Percentiles rank a stretch among this genome's conserved stretches.
phyloP scores from a whole-genome alignment of 2,888 invertebrate species.

The Rosalia funebris region DNA sequence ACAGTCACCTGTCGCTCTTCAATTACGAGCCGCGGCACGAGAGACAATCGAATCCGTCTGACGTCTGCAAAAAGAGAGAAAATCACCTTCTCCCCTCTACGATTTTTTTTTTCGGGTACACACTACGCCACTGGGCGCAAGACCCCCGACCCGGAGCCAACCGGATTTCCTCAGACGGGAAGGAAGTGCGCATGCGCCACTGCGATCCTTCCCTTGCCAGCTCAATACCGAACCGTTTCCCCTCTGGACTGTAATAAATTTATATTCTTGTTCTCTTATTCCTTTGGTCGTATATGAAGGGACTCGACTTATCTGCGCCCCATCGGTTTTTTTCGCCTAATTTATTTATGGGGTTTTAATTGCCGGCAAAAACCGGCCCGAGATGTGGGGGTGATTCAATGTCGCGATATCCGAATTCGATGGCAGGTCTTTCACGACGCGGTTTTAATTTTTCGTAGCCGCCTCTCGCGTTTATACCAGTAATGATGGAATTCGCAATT shows the following conservation, averaged over 20 bases:
- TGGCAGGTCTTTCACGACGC: too few relatives aligned
- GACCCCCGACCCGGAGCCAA: slow-evolving; percentile 40
- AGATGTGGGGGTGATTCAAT: too few relatives aligned
- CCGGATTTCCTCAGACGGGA: slow-evolving; percentile 43
- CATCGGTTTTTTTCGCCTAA: slow-evolving; percentile 6
- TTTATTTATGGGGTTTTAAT: slow-evolving; percentile 9
- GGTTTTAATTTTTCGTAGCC: too few relatives aligned
- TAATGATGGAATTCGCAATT: too few relatives aligned
- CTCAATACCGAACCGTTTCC: slow-evolving; percentile 46
- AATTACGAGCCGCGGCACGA: too few relatives aligned
- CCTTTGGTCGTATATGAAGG: slow-evolving; percentile 3
- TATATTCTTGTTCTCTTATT: slow-evolving; percentile 23
- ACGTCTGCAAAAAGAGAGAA: too few relatives aligned
- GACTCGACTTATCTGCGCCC: neutral
- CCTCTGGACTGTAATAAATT: slow-evolving; percentile 34
- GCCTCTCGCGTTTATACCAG: too few relatives aligned
- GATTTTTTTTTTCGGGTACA: neutral
- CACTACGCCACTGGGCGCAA: slow-evolving; percentile 26
- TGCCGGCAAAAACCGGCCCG: neutral
- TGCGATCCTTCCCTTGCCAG: slow-evolving; percentile 34
- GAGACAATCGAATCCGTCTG: too few relatives aligned
- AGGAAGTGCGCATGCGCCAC: slow-evolving; percentile 40
- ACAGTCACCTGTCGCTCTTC: too few relatives aligned
- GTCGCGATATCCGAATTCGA: too few relatives aligned
- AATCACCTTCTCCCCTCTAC: slow-evolving; percentile 1